Conservation (phyloP, 2,113 vertebrate genomes). For the Pteruthius melanotis region DNA sequence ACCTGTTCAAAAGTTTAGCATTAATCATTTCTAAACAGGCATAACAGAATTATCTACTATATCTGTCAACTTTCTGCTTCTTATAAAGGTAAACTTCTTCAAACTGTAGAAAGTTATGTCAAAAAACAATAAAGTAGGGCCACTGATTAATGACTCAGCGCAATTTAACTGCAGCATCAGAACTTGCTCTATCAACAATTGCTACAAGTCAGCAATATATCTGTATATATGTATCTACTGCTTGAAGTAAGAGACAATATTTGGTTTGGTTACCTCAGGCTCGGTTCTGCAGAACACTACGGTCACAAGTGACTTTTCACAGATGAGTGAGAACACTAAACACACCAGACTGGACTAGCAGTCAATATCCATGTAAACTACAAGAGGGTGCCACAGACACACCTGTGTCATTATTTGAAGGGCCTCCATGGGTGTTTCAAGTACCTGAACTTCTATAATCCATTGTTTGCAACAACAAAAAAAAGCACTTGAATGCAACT, state of each 20-base stretch:
- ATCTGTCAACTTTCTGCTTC: slow-evolving; percentile 58
- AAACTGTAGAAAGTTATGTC: slow-evolving; percentile 9
- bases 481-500: background rate
- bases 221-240: background rate
- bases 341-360: background rate
- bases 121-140: slow-evolving; percentile 16
- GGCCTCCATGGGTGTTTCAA: background rate
- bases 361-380: background rate
- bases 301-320: background rate
- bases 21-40: slow-evolving; percentile 65
- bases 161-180: slow-evolving; percentile 27
- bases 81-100: slow-evolving; percentile 38
- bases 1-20: slow-evolving; percentile 52
- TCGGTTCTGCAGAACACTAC: background rate
- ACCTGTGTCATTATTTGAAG: background rate
- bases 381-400: background rate
- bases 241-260: slow-evolving; percentile 32
- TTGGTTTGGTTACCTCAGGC: slow-evolving; percentile 12
- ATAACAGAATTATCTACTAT: slow-evolving; percentile 62
- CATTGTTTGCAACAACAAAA: background rate
- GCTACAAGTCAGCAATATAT: background rate
- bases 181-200: background rate
- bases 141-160: slow-evolving; percentile 43
- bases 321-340: background rate
- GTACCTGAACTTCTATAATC: background rate